Base-by-base conservation (phyloP, 2,797 vertebrate species). In the Eospalax fontanierii region DNA sequence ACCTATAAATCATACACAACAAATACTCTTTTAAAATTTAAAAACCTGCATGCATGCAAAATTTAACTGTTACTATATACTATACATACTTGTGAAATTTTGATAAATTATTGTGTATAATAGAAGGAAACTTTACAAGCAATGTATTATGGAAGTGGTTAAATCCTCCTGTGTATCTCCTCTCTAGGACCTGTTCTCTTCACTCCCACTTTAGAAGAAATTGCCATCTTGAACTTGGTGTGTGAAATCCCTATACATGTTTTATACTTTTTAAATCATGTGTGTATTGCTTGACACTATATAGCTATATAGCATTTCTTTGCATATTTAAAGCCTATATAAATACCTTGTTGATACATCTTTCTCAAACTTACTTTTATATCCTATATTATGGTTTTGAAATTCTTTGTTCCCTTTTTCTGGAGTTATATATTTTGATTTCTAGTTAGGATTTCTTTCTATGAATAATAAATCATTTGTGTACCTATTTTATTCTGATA, bases 341-440 rank as follows among this genome's bases (percentile, higher is more conserved):
- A 90, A 90, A 50, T 84, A 80, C 21, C 65, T 74, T 57, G 61
- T 87, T 79, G 38, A 28, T 24, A 1, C 84, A 80, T 73, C 22
- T 88, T 89, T 93, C 87, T 91, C 61, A 89, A 93, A 87, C 46
- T 65, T 80, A 19, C 68, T 65, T 91, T 93, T 94, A 79, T 24
- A 73, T 35, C 46, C 63, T 93, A 6, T 78, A 73, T 57, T 54
- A 24, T 63, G 24, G 22, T 93, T 87, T 78, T 54, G 65, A 40
- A 61, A 66, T 74, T 93, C 4, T 57, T 90, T 90, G 35, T 89
- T 93, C 14, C 43, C 63, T 88, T 92, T 90, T 93, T 83, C 57
- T 95, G 26, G 73, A 84, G n/a, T 84, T 80, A 38, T 70, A 4
- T 81, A 90, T 92, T 92, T 86, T 90, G 6, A 71, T 90, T 82